These are phyloP conservation scores for Gallinago undulata DNA, from an alignment of 2,113 vertebrate species.

Conservation along the genomic window DNA sequence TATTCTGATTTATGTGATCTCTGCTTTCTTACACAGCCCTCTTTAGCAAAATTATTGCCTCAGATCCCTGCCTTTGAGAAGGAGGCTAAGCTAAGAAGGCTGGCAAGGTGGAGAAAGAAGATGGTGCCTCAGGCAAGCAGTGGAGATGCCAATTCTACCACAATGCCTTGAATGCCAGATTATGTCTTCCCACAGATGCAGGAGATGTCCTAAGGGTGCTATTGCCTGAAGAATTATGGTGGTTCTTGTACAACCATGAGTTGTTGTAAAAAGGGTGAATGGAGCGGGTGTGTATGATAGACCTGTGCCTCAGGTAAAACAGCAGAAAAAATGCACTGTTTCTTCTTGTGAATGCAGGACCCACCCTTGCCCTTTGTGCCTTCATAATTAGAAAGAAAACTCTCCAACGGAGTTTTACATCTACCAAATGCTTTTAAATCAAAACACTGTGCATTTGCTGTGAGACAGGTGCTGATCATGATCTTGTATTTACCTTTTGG, in stretches of 20 bases:
- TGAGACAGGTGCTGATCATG: not conserved
- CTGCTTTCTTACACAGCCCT: not conserved
- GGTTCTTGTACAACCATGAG: not conserved
- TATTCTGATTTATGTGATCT: not conserved
- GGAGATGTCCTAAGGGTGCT: constrained; percentile 40
- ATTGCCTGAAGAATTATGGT: constrained; percentile 20
- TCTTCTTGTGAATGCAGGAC: not conserved
- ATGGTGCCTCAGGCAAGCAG: constrained; percentile 23
- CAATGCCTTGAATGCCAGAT: constrained; percentile 52
- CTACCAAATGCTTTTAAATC: not conserved
- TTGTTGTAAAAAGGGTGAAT: not conserved
- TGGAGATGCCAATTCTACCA: constrained; percentile 51
- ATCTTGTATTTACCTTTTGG: not conserved
- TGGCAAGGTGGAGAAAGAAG: not conserved
- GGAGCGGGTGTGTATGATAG: not conserved
- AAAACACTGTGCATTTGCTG: not conserved
- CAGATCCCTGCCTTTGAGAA: not conserved
- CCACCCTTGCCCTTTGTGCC: not conserved
- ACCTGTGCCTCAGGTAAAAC: not conserved
- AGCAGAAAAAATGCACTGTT: not conserved
- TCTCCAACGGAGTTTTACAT: not conserved
- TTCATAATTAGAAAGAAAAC: not conserved
- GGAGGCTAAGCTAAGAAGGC: not conserved
- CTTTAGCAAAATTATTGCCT: not conserved
- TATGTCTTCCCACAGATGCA: constrained; percentile 35